phyloP scores from a whole-genome alignment of 1,140 invertebrate genomes.

The Battus philenor region DNA sequence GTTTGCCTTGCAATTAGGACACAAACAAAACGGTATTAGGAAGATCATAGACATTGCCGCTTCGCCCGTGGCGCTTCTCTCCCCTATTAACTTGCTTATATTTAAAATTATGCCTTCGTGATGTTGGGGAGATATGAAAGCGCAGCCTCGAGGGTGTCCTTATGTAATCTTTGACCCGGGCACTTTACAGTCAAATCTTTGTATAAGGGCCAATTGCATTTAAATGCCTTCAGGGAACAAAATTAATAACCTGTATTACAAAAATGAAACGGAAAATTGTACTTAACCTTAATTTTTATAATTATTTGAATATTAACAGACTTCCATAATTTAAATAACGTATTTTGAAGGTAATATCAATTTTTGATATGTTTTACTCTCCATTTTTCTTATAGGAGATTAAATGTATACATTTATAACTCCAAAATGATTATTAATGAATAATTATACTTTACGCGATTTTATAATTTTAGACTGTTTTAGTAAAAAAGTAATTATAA shows the following conservation, averaged over 20 bases:
- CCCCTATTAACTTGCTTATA: conserved; percentile 43
- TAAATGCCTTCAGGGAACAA: conserved; percentile 23
- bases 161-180: conserved; percentile 41
- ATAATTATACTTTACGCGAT: too few species aligned
- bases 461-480: too few species aligned
- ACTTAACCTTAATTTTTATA: too few species aligned
- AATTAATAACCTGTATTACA: conserved; percentile 1
- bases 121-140: conserved; percentile 61
- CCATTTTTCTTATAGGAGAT: too few species aligned
- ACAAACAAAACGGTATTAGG: conserved; percentile 21
- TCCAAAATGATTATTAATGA: too few species aligned
- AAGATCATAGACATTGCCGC: conserved; percentile 25
- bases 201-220: conserved; percentile 45
- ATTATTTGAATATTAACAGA: too few species aligned
- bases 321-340: too few species aligned
- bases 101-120: conserved; percentile 44
- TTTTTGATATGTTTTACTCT: too few species aligned
- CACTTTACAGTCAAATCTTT: conserved; percentile 47
- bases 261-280: too few species aligned
- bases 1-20: conserved; percentile 9
- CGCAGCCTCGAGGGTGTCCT: conserved; percentile 32
- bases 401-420: too few species aligned
- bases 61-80: conserved; percentile 28
- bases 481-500: too few species aligned
- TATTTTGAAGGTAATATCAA: too few species aligned